Base-by-base conservation (phyloP, 2,113 vertebrate genomes). In the Rhinolophus ferrumequinum region DNA sequence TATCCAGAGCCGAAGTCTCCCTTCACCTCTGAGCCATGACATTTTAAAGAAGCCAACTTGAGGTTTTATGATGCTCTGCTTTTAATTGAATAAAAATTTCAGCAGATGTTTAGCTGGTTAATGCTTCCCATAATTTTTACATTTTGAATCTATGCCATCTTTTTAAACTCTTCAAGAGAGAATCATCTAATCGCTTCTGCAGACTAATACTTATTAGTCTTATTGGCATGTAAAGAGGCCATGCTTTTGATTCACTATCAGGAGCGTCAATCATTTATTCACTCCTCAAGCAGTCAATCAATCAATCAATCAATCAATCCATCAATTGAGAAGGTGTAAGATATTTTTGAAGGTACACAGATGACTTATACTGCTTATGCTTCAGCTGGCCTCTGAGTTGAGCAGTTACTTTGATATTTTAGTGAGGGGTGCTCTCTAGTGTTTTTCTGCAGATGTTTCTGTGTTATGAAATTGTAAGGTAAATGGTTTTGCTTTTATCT, bases 31-130 rank as follows among this genome's bases (percentile, higher is more conserved):
- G 73, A 93, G 95, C 84, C 82, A 86, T 93, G 93, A 89, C 91
- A 95, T 96, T 96, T 97, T 97, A 94, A 95, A 79, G 96, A 95
- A 95, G 82, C 69, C 93, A 97, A 94, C 75, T 85, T 44, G 52
- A 94, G 44, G 30, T 94, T 97, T 97, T 94, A 96, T 62, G 95
- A 95, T 38, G 50, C 26, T 97, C 96, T 96, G 91, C 73, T 97
- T 97, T 95, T 96, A 95, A 96, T 88, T 95, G 93, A 96, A 97
- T 97, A 75, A 97, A 96, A 97, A 97, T 93, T 96, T 97, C 92
- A 97, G 81, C 92, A 94, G 96, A 97, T 97, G 93, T 97, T 94
- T 95, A 97, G 75, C 89, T 87, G 52, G 62, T 94, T 97, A 86
- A 96, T 95, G 73, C 41, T 96, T 96, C 95, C 93, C 93, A 90